Conservation (phyloP, 1,140 invertebrate species). For the Cecropterus lyciades region DNA sequence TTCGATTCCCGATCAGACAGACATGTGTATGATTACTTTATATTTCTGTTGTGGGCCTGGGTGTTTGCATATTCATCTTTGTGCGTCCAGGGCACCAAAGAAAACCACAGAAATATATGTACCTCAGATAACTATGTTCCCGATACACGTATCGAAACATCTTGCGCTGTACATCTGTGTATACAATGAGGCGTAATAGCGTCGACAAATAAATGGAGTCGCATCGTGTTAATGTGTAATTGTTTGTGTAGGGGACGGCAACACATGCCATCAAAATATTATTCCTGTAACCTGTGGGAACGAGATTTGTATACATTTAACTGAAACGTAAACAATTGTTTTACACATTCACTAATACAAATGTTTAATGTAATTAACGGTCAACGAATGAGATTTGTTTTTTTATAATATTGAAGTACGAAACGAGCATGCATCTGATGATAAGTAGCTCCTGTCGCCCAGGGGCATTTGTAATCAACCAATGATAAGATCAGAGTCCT, state of each 20-base stretch:
- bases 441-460: too few species aligned
- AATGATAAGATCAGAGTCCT: too few species aligned
- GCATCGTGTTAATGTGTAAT: slow-evolving; percentile 48
- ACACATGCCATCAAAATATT: slow-evolving; percentile 53
- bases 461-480: too few species aligned
- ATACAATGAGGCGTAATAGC: background rate
- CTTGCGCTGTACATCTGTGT: background rate
- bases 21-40: too few species aligned
- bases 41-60: too few species aligned
- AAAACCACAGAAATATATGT: too few species aligned
- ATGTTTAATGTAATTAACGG: background rate
- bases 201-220: slow-evolving; percentile 30
- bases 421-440: too few species aligned
- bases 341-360: background rate
- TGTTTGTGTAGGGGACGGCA: slow-evolving; percentile 48
- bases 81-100: too few species aligned
- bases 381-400: background rate
- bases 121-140: too few species aligned
- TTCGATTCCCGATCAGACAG: too few species aligned
- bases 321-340: slow-evolving; percentile 11
- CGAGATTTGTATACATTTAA: slow-evolving; percentile 40
- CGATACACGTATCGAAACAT: background rate
- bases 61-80: too few species aligned
- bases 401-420: too few species aligned
- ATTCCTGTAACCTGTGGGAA: slow-evolving; percentile 53